phyloP scores from a whole-genome alignment of 2,888 invertebrate genomes.

The Aproaerema taeniolella region DNA sequence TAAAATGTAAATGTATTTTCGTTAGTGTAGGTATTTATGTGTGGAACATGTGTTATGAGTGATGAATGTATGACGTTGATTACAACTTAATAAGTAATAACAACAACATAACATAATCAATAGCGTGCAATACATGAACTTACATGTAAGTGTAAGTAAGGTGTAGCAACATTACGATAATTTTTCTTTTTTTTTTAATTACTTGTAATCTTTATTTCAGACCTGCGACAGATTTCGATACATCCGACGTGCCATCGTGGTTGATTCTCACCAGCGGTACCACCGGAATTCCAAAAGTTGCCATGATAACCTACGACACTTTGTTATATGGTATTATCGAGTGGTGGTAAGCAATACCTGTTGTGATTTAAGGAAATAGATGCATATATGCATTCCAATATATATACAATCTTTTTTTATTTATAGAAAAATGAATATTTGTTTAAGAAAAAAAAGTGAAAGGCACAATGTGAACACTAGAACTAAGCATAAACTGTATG shows the following conservation, averaged over 20 bases:
- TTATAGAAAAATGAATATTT: neutral
- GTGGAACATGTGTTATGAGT: no score
- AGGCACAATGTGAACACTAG: neutral
- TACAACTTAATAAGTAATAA: no score
- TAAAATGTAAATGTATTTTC: no score
- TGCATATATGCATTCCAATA: neutral
- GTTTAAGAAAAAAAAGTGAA: neutral
- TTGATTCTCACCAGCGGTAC: conserved; percentile 47
- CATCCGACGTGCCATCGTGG: conserved; percentile 34
- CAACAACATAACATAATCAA: no score
- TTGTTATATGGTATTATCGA: conserved; percentile 29
- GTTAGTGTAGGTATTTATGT: no score
- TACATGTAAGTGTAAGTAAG: no score
- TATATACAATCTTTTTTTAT: neutral
- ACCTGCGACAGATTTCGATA: conserved; percentile 38
- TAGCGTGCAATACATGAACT: no score
- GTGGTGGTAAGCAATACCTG: conserved; percentile 35
- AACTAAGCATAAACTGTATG: neutral
- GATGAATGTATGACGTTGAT: no score
- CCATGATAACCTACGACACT: conserved; percentile 34
- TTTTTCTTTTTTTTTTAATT: no score
- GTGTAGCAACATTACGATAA: no score
- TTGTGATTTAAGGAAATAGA: neutral
- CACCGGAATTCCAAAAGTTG: conserved; percentile 42
- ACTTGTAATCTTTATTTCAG: conserved; percentile 25